Base-by-base conservation (phyloP, 2,113 vertebrate species). In the Proterorhinus semilunaris region DNA sequence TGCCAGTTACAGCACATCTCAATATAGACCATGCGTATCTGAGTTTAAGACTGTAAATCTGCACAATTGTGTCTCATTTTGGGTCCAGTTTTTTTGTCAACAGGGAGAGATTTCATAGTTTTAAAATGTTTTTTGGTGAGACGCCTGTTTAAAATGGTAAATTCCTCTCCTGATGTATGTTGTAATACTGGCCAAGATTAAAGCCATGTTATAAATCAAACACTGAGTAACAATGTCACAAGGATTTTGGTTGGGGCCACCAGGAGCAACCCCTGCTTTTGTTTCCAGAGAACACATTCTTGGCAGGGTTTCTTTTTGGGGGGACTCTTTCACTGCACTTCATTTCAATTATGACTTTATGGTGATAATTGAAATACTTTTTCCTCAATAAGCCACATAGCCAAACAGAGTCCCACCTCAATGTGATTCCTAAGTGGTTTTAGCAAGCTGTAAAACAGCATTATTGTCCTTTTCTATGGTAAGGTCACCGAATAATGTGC, bases 391-490 rank as follows among this genome's bases (percentile, higher is more conserved):
- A 36, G 27, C 27, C 27, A 36, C 27, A 36, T 36, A 5, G 27
- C 27, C 3, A 36, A 36, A 36, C 27, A 36, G 27, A 36, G 75
- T 80, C 82, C 73, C 76, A 12, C 6, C 70, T 88, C 77, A 66
- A 76, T 79, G 64, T 77, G 86, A 82, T 82, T 88, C 81, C 88
- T 83, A 16, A 80, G 79, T 90, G 90, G 86, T 86, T 91, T 90
- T 89, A 91, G 85, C 71, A 59, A 36, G 27, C 27, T 36, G 27
- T 36, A 36, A 36, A 36, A 36, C 3, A 3, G 2, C 2, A 36
- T 36, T 36, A 36, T 36, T 36, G 3, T 36, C 27, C 27, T 36
- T 36, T 36, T 36, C 27, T 5, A 36, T 36, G 2, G 27, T 36
- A 36, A 36, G 27, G 27, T 36, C 27, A 36, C 27, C 27, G 4